A percentile compares a stretch with the other conserved stretches of the same genome.
These are phyloP conservation scores for Choreutis nemorana DNA, from an alignment of 2,888 invertebrate genomes.

Conservation along the genomic window DNA sequence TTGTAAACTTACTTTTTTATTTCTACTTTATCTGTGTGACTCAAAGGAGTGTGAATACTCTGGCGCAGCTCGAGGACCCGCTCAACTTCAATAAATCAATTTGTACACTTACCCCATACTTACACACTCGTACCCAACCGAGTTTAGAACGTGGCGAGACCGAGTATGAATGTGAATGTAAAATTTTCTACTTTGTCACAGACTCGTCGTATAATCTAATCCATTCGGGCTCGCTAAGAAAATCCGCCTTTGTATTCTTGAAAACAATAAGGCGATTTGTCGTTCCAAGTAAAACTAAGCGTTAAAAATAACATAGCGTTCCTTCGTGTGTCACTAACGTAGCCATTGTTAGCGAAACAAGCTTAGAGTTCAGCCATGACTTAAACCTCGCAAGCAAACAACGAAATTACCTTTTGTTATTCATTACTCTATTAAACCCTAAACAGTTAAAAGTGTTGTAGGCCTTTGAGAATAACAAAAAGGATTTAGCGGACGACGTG, in stretches of 20 bases:
- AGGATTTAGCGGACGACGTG: slow-evolving; percentile 14
- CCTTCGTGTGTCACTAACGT: too few species aligned
- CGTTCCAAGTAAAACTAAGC: slow-evolving; percentile 5
- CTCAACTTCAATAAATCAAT: slow-evolving; percentile 67
- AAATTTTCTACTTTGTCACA: slow-evolving; percentile 24
- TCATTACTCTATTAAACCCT: slow-evolving; percentile 10
- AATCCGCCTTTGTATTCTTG: slow-evolving; percentile 8
- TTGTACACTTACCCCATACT: slow-evolving; percentile 61
- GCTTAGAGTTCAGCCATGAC: too few species aligned
- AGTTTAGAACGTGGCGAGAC: slow-evolving; percentile 43
- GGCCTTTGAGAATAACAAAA: slow-evolving; percentile 15
- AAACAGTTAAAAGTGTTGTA: slow-evolving; percentile 12
- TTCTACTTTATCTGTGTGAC: slow-evolving; percentile 60
- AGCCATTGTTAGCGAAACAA: slow-evolving; percentile 1
- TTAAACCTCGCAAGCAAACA: too few species aligned
- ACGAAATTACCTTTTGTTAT: too few species aligned
- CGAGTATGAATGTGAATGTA: slow-evolving; percentile 37
- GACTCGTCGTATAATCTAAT: slow-evolving; percentile 16
- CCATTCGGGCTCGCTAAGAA: slow-evolving; percentile 4
- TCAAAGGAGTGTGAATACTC: slow-evolving; percentile 58
- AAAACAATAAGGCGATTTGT: slow-evolving; percentile 8
- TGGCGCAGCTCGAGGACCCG: slow-evolving; percentile 52
- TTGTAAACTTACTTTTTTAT: slow-evolving; percentile 64
- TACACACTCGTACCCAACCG: slow-evolving; percentile 33
- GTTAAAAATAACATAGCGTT: too few species aligned